These are phyloP conservation scores for Endotricha flammealis DNA, from an alignment of 2,888 invertebrate genomes.

Conservation along the genomic window DNA sequence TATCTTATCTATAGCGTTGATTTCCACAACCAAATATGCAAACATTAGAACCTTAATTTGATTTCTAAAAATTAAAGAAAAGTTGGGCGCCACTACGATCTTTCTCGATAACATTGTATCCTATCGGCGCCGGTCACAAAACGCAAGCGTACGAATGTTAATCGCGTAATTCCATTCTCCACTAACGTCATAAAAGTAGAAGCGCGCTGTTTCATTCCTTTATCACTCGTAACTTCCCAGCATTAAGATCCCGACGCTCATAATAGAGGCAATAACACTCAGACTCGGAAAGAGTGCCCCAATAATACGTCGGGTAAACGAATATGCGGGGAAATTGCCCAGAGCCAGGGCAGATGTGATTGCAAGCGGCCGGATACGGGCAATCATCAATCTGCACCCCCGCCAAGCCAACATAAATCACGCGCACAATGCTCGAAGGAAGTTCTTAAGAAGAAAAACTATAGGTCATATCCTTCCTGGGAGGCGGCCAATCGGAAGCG, in stretches of 20 bases:
- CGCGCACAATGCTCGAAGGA: constrained; percentile 74
- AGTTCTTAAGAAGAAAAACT: constrained; percentile 79
- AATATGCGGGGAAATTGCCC: constrained; percentile 74
- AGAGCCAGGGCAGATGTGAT: constrained; percentile 66
- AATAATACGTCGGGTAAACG: constrained; percentile 71
- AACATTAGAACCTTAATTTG: too few species aligned
- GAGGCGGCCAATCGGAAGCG: constrained; percentile 73
- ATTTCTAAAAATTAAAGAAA: too few species aligned
- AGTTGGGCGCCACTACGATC: too few species aligned
- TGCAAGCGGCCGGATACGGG: constrained; percentile 60
- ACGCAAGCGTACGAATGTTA: constrained; percentile 9
- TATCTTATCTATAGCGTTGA: too few species aligned
- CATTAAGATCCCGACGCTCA: constrained; percentile 55
- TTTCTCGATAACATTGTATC: too few species aligned
- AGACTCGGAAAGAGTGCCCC: constrained; percentile 66
- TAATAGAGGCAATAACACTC: constrained; percentile 71
- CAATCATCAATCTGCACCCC: constrained; percentile 72
- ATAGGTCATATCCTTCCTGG: constrained; percentile 78
- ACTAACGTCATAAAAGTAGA: constrained; percentile 26
- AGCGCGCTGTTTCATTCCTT: constrained; percentile 23
- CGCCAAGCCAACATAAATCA: constrained; percentile 63
- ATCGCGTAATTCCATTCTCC: constrained; percentile 19
- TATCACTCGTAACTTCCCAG: constrained; percentile 39
- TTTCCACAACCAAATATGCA: too few species aligned
- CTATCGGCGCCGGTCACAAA: not conserved